Evolutionary conservation across 2,113 vertebrate genomes (phyloP), one percentile per base, ranked within the genome.

Genomic region (Nesoenas mayeri): DNA sequence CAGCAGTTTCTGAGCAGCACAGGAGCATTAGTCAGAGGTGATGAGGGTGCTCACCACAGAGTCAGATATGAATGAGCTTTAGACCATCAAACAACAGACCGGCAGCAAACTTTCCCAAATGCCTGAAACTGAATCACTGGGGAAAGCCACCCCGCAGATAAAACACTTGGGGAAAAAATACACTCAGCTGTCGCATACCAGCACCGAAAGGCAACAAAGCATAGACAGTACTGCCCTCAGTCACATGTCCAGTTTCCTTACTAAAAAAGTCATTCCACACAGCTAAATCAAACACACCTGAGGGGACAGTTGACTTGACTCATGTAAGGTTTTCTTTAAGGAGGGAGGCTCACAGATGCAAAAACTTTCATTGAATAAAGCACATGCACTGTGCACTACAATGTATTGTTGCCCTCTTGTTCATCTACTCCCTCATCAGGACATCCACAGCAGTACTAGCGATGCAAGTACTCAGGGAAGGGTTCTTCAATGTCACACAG

Each of bases 1-100:
- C 92, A 96, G 96, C 95, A 95, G 71, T 44, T 92, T 69, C 79
- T 36, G 34, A 81, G 69, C 66, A 85, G 72, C 82, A 93, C 21
- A 71, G 0, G 5, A 86, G 42, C 77, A 75, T 87, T 92, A 95
- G 51, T 92, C 86, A 93, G 61, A 89, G 77, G 65, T 81, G 86
- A 86, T 74, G 6, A 67, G 48, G 73, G 61, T n/a, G 51, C 64
- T 77, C 36, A 17, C n/a, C 62, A 47, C 42, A 22, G 5, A 79
- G 44, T 12, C 51, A 82, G 54, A 84, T 11, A 25, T 42, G 31
- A 87, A 94, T 29, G 56, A 92, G 77, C 32, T 79, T 28, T 67
- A 91, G 74, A 85, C 38, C 67, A 89, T 66, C 36, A 29, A 93
- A 40, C 16, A 79, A 60, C 53, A 71, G 71, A 67, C 1, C 7